Evolutionary conservation across 1,140 invertebrate genomes (phyloP).

Genomic region (Subanguina moxae): DNA sequence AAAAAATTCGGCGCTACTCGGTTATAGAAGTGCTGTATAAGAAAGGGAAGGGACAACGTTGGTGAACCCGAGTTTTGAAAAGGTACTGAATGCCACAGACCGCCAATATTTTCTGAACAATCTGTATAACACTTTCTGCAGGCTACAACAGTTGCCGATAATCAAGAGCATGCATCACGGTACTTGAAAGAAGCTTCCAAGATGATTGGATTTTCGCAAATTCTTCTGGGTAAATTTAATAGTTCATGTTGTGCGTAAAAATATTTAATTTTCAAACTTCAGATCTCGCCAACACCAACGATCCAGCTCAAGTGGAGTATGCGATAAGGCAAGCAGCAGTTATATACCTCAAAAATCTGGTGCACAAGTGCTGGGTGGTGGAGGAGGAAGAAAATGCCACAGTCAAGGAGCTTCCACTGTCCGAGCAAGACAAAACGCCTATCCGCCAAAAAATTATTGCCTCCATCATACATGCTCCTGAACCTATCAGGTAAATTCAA

Average conservation of each 20-base stretch:
- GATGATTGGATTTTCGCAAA: constrained; percentile 89
- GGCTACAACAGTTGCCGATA: constrained; percentile 31
- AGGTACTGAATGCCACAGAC: no score
- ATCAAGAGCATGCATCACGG: constrained; percentile 21
- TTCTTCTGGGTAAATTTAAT: constrained; percentile 65
- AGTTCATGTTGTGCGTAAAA: no score
- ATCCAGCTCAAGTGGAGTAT: constrained; percentile 74
- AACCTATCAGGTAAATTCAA: constrained; percentile 71
- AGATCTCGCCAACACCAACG: constrained; percentile 77
- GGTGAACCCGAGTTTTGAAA: no score
- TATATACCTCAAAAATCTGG: constrained; percentile 92
- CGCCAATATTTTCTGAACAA: no score
- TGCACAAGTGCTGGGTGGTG: constrained; percentile 81
- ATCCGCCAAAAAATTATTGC: constrained; percentile 89
- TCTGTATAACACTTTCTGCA: constrained; percentile 16
- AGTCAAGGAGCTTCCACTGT: constrained; percentile 65
- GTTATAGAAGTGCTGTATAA: no score
- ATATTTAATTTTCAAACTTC: no score
- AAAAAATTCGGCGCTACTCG: no score
- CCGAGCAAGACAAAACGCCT: constrained; percentile 87
- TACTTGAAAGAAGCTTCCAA: constrained; percentile 70
- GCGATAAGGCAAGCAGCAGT: constrained; percentile 88
- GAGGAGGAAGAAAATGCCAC: constrained; percentile 68
- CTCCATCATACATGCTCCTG: constrained; percentile 84
- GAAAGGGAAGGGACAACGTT: no score